Percentiles rank a stretch among this genome's conserved stretches.
These are phyloP conservation scores for Trichogramma pretiosum DNA, from an alignment of 1,140 invertebrate genomes.

Conservation along the genomic window DNA sequence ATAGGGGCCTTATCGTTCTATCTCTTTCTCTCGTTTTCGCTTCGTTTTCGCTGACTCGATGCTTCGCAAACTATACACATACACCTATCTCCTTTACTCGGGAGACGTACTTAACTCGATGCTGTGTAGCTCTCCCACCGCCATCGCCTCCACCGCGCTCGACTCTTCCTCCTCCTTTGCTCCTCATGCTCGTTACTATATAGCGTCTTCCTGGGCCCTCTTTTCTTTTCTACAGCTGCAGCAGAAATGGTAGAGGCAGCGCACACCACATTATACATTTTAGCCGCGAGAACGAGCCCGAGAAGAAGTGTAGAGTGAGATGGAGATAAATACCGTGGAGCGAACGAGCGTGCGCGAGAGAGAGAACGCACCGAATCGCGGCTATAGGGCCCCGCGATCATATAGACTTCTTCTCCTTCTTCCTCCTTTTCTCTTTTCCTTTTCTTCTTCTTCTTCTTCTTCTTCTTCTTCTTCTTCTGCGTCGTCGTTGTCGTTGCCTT, in stretches of 20 bases:
- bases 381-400: no score
- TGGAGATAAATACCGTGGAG: neutral
- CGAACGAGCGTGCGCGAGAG: neutral
- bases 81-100: conserved; percentile 10
- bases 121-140: conserved; percentile 18
- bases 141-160: conserved; percentile 26
- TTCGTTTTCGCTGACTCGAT: conserved; percentile 9
- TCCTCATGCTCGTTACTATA: conserved; percentile 11
- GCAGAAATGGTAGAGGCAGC: no score
- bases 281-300: conserved; percentile 16
- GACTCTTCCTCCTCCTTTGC: conserved; percentile 23
- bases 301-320: neutral
- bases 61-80: no score
- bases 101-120: conserved; percentile 16
- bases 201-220: neutral
- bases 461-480: no score
- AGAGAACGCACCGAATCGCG: no score
- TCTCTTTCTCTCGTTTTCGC: conserved; percentile 3
- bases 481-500: no score
- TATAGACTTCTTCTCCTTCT: no score
- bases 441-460: no score
- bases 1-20: conserved; percentile 7
- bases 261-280: conserved; percentile 20
- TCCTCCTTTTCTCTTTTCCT: no score
- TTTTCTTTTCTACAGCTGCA: conserved; percentile 10